Base-by-base conservation (phyloP, 2,113 vertebrate genomes). In the Brachypteracias leptosomus region DNA sequence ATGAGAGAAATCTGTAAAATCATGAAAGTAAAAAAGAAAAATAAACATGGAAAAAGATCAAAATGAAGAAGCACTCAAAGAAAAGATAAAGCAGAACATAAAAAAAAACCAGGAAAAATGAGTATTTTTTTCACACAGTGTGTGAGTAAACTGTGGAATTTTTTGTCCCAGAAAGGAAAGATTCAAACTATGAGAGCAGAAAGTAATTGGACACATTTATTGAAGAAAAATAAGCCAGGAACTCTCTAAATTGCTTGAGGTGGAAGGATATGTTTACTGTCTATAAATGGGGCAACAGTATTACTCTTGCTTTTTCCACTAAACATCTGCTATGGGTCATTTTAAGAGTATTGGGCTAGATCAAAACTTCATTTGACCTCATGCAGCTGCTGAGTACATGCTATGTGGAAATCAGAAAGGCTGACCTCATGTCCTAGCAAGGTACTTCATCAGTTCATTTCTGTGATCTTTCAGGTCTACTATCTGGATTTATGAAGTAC, bases 111-210 rank as follows among this genome's bases (percentile, higher is more conserved):
- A 29, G 13, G n/a, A 65, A 51, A 33, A 33, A 59, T 26, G 28
- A 38, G 9, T 33, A 28, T 44, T 62, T 72, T 61, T 67, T 61
- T 46, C 44, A 26, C 3, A 62, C 19, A 40, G 4, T 35, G 2
- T 35, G 13, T 35, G 16, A 47, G 4, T 17, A 47, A 84, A 40
- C 5, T 36, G 17, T 58, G 24, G 16, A 68, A 84, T 70, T 52
- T 36, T 11, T 57, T 51, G 21, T 84, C 55, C 38, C 49, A 52
- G 28, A 75, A 78, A 3, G 6, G 5, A 63, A 91, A 68, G 33
- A 42, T 7, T 2, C 9, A 74, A 73, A 46, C 28, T 33, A 24
- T 0, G 0, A 52, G 4, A 3, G 2, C 21, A 68, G 84, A 68
- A 63, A 73, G 13, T 40, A 79, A 52, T 52, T 63, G 52, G 35